Conservation (phyloP, 2,888 invertebrate species). For the Hymenopus coronatus region DNA sequence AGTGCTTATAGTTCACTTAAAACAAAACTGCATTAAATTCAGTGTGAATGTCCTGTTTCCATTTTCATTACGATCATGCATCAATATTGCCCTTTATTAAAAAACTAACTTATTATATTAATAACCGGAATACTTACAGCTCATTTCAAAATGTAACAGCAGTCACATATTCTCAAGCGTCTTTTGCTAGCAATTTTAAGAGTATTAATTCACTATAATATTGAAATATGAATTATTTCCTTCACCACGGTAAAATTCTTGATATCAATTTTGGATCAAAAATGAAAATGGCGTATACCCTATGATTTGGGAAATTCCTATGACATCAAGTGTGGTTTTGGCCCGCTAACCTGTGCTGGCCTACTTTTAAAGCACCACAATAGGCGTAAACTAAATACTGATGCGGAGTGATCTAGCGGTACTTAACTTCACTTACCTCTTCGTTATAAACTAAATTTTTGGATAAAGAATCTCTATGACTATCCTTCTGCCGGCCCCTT, state of each 20-base stretch:
- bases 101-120: not conserved
- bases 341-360: slow-evolving; percentile 29
- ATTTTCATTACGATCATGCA: not conserved
- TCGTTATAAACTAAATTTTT: slow-evolving; percentile 29
- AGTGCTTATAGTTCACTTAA: not conserved
- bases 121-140: not conserved
- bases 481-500: slow-evolving; percentile 29
- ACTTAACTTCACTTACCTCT: slow-evolving; percentile 25
- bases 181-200: not conserved
- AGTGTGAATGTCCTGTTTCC: not conserved
- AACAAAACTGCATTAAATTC: not conserved
- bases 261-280: slow-evolving; percentile 35
- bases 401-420: not conserved
- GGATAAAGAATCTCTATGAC: slow-evolving; percentile 24
- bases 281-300: slow-evolving; percentile 36
- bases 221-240: not conserved
- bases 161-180: not conserved
- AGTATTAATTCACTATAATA: not conserved
- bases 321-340: slow-evolving; percentile 32
- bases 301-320: slow-evolving; percentile 34
- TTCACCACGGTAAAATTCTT: not conserved
- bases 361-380: slow-evolving; percentile 14
- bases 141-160: not conserved
- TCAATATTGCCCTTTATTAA: not conserved
- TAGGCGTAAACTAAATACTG: not conserved